phyloP scores from a whole-genome alignment of 2,113 vertebrate genomes.

The Chlorodrepanis virens region DNA sequence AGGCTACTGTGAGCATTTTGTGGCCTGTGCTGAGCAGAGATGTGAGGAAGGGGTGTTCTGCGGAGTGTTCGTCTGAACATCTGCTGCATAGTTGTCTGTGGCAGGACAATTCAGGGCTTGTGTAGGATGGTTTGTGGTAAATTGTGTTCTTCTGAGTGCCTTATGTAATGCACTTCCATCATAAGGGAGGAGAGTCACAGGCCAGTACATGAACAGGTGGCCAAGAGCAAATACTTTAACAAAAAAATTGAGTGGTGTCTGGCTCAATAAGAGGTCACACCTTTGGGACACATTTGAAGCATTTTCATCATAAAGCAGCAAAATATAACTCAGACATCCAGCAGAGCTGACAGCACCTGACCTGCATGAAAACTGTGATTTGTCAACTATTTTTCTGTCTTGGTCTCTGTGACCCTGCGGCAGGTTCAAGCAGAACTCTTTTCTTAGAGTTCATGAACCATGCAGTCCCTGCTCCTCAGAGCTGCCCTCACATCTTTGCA shows the following conservation, averaged over 20 bases:
- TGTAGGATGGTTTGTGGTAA: background rate
- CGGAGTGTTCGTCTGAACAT: background rate
- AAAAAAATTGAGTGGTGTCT: background rate
- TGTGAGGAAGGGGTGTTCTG: background rate
- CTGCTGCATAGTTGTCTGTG: background rate
- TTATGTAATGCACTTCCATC: background rate
- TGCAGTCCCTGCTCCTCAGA: background rate
- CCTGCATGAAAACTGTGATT: background rate
- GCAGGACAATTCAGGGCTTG: background rate
- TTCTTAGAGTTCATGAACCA: accelerated
- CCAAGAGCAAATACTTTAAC: background rate
- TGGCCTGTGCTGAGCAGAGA: background rate
- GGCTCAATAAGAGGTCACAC: accelerated
- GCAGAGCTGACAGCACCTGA: background rate
- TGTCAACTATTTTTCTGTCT: background rate
- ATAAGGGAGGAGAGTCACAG: background rate
- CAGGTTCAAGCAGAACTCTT: background rate
- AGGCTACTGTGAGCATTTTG: background rate
- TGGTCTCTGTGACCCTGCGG: background rate
- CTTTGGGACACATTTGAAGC: background rate
- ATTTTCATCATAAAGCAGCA: background rate
- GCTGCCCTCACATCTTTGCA: accelerated
- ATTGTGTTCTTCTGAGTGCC: background rate
- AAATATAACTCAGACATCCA: background rate
- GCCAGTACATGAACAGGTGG: background rate